Conservation (phyloP, 1,140 invertebrate genomes). For the Steinernema khuongi region DNA sequence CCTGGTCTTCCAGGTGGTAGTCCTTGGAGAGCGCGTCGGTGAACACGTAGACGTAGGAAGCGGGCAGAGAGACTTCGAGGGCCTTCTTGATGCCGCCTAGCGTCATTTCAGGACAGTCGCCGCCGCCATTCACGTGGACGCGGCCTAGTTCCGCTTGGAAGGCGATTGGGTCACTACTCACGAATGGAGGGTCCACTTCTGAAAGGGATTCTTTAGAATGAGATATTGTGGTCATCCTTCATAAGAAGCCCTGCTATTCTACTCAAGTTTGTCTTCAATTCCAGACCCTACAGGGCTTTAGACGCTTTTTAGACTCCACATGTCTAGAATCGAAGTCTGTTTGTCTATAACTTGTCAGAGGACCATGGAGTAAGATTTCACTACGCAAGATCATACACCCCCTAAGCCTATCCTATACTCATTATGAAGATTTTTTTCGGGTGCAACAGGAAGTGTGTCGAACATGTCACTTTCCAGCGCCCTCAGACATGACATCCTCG, state of each 20-base stretch:
- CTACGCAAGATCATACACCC: no score
- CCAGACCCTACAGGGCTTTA: no score
- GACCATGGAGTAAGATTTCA: no score
- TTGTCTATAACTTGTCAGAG: no score
- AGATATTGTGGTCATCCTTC: neutral
- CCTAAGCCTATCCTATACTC: no score
- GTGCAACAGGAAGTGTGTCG: slow-evolving; percentile 28
- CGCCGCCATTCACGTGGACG: slow-evolving; percentile 68
- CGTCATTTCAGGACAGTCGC: slow-evolving; percentile 72
- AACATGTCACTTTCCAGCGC: no score
- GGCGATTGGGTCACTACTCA: slow-evolving; percentile 65
- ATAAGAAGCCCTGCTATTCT: no score
- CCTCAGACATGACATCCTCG: no score
- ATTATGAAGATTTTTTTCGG: no score
- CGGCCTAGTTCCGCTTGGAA: slow-evolving; percentile 65
- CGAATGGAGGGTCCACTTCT: slow-evolving; percentile 67
- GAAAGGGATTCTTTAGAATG: slow-evolving; percentile 31
- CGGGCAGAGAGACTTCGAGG: slow-evolving; percentile 66
- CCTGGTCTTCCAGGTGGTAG: slow-evolving; percentile 65
- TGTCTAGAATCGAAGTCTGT: no score
- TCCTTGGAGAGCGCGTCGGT: slow-evolving; percentile 72
- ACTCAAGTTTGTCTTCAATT: no score
- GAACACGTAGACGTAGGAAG: slow-evolving; percentile 72
- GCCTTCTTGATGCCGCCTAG: slow-evolving; percentile 65
- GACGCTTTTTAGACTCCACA: no score